These are phyloP conservation scores for Cantharis flavilabris DNA, from an alignment of 2,888 invertebrate species.

Conservation along the genomic window DNA sequence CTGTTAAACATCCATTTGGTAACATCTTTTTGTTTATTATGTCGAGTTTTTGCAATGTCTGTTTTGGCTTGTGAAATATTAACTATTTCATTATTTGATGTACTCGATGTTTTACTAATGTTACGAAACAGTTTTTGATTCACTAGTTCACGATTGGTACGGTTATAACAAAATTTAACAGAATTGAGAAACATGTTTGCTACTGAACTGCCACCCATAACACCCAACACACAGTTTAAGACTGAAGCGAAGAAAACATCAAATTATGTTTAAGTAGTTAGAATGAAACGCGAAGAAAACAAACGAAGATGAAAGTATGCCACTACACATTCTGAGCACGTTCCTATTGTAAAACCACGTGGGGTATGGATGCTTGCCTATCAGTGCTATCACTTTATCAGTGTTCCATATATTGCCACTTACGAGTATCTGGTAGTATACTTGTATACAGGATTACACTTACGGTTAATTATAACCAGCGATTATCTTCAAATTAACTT, in stretches of 20 bases:
- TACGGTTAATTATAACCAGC: not conserved
- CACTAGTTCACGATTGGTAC: constrained; percentile 42
- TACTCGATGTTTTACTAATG: constrained; percentile 66
- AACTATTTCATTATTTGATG: constrained; percentile 65
- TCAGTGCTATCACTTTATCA: not conserved
- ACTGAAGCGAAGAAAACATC: constrained; percentile 35
- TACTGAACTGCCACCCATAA: not conserved
- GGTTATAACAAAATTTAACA: constrained; percentile 17
- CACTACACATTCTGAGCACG: constrained; percentile 7
- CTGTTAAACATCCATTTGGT: constrained; percentile 49
- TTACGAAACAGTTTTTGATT: constrained; percentile 36
- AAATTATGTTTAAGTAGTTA: constrained; percentile 40
- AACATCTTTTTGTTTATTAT: constrained; percentile 11
- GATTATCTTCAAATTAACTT: not conserved
- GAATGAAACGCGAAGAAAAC: constrained; percentile 49
- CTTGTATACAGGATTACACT: too few relatives aligned
- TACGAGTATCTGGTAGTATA: not conserved
- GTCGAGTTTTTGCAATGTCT: constrained; percentile 54
- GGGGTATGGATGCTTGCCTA: constrained; percentile 22
- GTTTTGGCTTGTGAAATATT: not conserved
- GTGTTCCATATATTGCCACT: not conserved
- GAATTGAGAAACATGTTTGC: constrained; percentile 19
- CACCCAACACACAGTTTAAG: not conserved
- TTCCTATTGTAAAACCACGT: constrained; percentile 25
- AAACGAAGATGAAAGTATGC: constrained; percentile 32